Evolutionary conservation across 2,113 vertebrate species (phyloP).

Genomic region (Nyctereutes procyonoides): DNA sequence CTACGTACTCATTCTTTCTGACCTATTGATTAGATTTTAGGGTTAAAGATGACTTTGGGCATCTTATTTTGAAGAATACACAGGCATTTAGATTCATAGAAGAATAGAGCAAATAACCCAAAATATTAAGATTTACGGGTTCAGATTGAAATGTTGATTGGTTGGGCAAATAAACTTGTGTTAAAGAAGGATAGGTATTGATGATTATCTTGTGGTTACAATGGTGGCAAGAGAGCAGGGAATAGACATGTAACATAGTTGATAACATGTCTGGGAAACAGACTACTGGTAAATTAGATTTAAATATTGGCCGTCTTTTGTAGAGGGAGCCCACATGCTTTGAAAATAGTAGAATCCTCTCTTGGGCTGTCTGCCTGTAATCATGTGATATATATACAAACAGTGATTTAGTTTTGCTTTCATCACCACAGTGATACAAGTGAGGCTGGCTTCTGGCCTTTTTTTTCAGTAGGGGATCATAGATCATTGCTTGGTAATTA

Average conservation of each 20-base stretch:
- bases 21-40: background rate
- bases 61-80: slow-evolving; percentile 10
- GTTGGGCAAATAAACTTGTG: background rate
- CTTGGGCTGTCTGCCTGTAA: background rate
- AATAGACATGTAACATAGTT: background rate
- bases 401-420: background rate
- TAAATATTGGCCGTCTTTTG: background rate
- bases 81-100: background rate
- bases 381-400: background rate
- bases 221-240: background rate
- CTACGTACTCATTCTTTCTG: background rate
- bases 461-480: background rate
- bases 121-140: background rate
- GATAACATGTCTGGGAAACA: background rate
- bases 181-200: slow-evolving; percentile 5
- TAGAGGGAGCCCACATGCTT: background rate
- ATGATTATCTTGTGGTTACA: background rate
- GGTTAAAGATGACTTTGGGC: background rate
- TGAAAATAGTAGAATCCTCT: background rate
- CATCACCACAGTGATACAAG: background rate
- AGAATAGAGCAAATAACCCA: background rate
- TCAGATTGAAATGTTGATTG: background rate
- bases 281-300: background rate
- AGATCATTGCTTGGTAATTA: slow-evolving; percentile 30
- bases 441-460: background rate